These are phyloP conservation scores for Eupithecia insigniata DNA, from an alignment of 2,888 invertebrate species.

Conservation along the genomic window DNA sequence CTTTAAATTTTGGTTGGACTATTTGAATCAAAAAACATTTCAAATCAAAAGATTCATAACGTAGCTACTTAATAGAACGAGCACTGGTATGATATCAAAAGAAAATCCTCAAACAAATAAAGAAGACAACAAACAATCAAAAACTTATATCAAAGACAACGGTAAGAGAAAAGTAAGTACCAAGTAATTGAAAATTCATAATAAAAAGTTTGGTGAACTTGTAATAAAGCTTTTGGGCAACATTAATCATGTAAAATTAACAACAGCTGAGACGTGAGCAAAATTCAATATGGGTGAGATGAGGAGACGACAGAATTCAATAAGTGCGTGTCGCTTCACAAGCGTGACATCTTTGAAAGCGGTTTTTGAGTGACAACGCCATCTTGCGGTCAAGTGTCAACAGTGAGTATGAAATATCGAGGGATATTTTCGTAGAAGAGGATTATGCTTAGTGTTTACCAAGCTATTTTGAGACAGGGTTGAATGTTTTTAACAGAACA, in stretches of 20 bases:
- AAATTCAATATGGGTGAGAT: conserved; percentile 40
- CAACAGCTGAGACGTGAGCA: conserved; percentile 35
- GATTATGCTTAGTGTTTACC: background rate
- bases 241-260: conserved; percentile 44
- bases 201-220: background rate
- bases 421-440: conserved; percentile 3
- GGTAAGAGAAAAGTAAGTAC: conserved; percentile 4
- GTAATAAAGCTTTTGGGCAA: conserved; percentile 32
- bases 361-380: conserved; percentile 37
- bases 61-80: conserved; percentile 1
- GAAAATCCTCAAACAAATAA: conserved; percentile 13
- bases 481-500: background rate
- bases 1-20: background rate
- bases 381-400: conserved; percentile 45
- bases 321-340: conserved; percentile 41
- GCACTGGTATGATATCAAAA: conserved; percentile 8
- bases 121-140: conserved; percentile 5
- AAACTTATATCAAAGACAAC: conserved; percentile 12
- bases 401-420: conserved; percentile 31
- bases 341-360: conserved; percentile 31
- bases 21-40: background rate
- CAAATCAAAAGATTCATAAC: conserved; percentile 5
- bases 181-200: conserved; percentile 11
- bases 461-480: background rate
- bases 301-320: conserved; percentile 40